Evolutionary conservation across 2,888 invertebrate species (phyloP).

Genomic region (Himalopsyche anomala): DNA sequence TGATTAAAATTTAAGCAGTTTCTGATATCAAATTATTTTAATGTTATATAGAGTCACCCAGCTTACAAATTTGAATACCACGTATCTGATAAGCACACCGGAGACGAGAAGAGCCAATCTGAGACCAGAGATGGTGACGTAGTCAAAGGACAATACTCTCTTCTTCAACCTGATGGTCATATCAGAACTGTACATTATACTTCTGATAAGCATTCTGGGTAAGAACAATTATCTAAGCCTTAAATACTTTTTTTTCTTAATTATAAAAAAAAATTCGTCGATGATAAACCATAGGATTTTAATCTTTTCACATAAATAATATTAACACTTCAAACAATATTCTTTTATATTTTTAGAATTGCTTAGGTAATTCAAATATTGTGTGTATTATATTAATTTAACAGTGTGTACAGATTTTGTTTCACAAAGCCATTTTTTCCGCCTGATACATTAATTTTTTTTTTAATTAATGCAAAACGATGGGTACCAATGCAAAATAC

Average conservation of each 20-base stretch:
- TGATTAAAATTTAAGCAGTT: too few species aligned
- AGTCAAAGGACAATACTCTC: constrained; percentile 63
- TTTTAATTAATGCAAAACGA: not conserved
- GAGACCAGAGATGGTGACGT: constrained; percentile 63
- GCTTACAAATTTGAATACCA: constrained; percentile 63
- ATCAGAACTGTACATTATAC: constrained; percentile 64
- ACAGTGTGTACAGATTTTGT: not conserved
- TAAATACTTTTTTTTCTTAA: too few species aligned
- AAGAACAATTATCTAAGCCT: not conserved
- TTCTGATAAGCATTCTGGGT: constrained; percentile 64
- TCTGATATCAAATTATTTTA: not conserved
- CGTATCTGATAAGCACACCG: constrained; percentile 63
- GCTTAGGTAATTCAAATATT: not conserved
- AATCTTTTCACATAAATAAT: too few species aligned
- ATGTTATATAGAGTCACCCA: constrained; percentile 58
- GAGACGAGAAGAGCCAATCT: constrained; percentile 63
- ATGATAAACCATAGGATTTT: too few species aligned
- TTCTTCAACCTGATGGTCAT: constrained; percentile 63
- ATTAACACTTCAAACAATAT: too few species aligned
- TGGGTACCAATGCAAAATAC: not conserved
- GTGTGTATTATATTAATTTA: not conserved
- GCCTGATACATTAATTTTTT: not conserved
- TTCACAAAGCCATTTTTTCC: not conserved
- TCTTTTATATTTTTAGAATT: too few species aligned
- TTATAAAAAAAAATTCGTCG: too few species aligned